These are phyloP conservation scores for Cynoglossus semilaevis DNA, from an alignment of 2,113 vertebrate genomes.

Conservation along the genomic window DNA sequence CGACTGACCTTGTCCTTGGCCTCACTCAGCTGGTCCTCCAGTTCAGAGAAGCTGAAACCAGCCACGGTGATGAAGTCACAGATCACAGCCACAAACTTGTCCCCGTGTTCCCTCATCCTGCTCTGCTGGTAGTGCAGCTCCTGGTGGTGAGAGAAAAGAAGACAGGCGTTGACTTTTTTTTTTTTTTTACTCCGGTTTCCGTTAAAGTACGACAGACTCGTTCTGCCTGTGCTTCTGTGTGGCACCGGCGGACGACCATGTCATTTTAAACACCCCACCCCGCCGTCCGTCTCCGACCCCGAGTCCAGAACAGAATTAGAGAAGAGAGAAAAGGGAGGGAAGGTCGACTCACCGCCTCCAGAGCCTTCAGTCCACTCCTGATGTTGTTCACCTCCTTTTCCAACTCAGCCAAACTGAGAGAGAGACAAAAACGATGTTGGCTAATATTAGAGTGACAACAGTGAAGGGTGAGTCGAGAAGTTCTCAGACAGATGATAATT, in stretches of 20 bases:
- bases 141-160: constrained; percentile 69
- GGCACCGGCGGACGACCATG: constrained; percentile 9
- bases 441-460: too few relatives aligned
- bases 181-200: neutral
- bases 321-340: constrained; percentile 39
- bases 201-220: neutral
- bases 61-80: constrained; percentile 97
- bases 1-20: constrained; percentile 84
- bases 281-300: constrained; percentile 23
- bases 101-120: constrained; percentile 79
- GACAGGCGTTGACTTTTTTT: constrained; percentile 36
- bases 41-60: constrained; percentile 96
- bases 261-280: constrained; percentile 44
- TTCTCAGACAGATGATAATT: too few relatives aligned
- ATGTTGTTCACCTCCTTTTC: constrained; percentile 92
- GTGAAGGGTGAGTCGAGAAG: too few relatives aligned
- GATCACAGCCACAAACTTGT: constrained; percentile 94
- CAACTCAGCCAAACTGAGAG: constrained; percentile 84
- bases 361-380: constrained; percentile 87
- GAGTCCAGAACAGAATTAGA: constrained; percentile 54
- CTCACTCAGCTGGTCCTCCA: constrained; percentile 91
- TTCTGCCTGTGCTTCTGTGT: neutral
- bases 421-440: neutral
- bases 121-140: constrained; percentile 92
- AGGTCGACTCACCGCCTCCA: constrained; percentile 84